Conservation (phyloP, 2,888 invertebrate genomes). For the Drosophila helvetica region DNA sequence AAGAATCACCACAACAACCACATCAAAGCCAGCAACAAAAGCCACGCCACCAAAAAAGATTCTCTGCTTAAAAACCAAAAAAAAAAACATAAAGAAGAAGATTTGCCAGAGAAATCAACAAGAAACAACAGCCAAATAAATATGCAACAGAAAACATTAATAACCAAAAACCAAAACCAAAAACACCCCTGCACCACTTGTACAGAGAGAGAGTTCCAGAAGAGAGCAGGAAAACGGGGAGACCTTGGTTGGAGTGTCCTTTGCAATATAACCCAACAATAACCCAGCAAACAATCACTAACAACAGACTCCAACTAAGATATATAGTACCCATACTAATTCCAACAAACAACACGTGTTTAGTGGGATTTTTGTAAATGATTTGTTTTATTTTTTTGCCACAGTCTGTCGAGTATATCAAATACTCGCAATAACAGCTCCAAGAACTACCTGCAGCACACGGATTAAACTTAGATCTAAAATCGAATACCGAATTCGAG, state of each 20-base stretch:
- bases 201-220: not conserved
- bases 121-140: slow-evolving; percentile 10
- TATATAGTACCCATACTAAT: slow-evolving; percentile 11
- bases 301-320: slow-evolving; percentile 5
- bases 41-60: slow-evolving; percentile 36
- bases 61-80: too few species aligned
- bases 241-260: not conserved
- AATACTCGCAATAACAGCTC: slow-evolving; percentile 31
- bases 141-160: slow-evolving; percentile 18
- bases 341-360: slow-evolving; percentile 1
- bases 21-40: slow-evolving; percentile 60
- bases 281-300: slow-evolving; percentile 13
- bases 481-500: slow-evolving; percentile 13
- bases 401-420: slow-evolving; percentile 30
- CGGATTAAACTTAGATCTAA: slow-evolving; percentile 29
- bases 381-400: slow-evolving; percentile 26
- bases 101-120: slow-evolving; percentile 2
- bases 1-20: slow-evolving; percentile 60
- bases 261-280: not conserved
- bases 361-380: slow-evolving; percentile 19
- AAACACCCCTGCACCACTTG: slow-evolving; percentile 5
- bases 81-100: slow-evolving; percentile 12
- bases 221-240: not conserved
- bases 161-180: slow-evolving; percentile 10
- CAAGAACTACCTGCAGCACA: slow-evolving; percentile 23